These are phyloP conservation scores for Orientallactaga bullata DNA, from an alignment of 2,113 vertebrate species.

Conservation along the genomic window DNA sequence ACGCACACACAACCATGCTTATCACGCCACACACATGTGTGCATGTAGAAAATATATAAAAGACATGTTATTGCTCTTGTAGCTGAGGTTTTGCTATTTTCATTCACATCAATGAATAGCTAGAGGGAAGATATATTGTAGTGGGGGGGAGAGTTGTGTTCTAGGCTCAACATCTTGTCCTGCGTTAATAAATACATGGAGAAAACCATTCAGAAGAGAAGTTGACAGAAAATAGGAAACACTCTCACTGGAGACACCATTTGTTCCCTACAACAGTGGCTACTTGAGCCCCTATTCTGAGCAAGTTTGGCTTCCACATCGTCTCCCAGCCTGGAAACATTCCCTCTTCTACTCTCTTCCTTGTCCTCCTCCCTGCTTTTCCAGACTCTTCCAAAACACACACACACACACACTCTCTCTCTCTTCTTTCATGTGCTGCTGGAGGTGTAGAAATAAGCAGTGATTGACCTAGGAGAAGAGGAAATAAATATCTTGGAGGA, in stretches of 20 bases:
- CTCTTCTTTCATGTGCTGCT: not conserved
- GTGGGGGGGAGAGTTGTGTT: not conserved
- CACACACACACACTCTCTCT: not conserved
- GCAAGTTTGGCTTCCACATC: not conserved
- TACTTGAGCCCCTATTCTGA: not conserved
- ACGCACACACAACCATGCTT: no score
- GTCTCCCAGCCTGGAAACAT: no score
- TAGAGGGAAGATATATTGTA: not conserved
- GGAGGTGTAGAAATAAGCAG: not conserved
- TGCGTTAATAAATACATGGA: not conserved
- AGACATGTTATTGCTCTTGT: not conserved
- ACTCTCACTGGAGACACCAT: not conserved
- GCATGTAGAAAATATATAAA: not conserved
- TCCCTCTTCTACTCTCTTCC: no score
- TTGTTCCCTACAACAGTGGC: not conserved
- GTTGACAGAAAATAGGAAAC: not conserved
- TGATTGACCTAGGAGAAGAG: not conserved
- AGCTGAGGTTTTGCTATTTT: not conserved
- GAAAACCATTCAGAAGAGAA: constrained; percentile 8
- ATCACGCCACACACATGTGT: no score
- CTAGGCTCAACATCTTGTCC: not conserved
- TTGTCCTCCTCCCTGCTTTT: no score
- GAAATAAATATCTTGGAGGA: not conserved
- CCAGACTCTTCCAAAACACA: not conserved
- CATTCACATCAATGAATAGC: not conserved